A percentile compares a stretch with the other conserved stretches of the same genome.
These are phyloP conservation scores for Ctenicera cuprea DNA, from an alignment of 2,888 invertebrate species.

Conservation along the genomic window DNA sequence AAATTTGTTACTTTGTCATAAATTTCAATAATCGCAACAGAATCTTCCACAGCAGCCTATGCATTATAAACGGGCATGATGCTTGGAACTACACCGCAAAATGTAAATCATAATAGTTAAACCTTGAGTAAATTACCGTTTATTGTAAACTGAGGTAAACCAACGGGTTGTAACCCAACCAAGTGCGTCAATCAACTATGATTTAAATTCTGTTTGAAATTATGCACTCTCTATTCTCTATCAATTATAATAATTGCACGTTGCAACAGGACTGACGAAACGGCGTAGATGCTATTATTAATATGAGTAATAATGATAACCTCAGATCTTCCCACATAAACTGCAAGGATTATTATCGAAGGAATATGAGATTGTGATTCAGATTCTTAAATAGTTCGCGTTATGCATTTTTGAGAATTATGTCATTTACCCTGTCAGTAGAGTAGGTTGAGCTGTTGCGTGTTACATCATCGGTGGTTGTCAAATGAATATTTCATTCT, in stretches of 20 bases:
- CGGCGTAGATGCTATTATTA: slow-evolving; percentile 5
- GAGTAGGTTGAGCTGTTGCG: slow-evolving; percentile 1
- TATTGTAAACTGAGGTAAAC: neutral
- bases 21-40: too few relatives aligned
- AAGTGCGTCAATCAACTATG: slow-evolving; percentile 8
- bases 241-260: slow-evolving; percentile 19
- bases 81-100: neutral
- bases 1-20: too few relatives aligned
- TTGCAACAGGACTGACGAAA: slow-evolving; percentile 8
- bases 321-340: slow-evolving; percentile 15
- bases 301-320: slow-evolving; percentile 7
- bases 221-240: neutral
- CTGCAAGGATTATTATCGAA: neutral
- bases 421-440: slow-evolving; percentile 12
- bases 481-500: slow-evolving; percentile 9
- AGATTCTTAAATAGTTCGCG: neutral
- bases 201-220: slow-evolving; percentile 21
- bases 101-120: slow-evolving; percentile 14
- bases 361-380: too few relatives aligned
- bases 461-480: slow-evolving; percentile 12
- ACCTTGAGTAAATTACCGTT: slow-evolving; percentile 4
- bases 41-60: too few relatives aligned
- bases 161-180: neutral
- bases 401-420: neutral
- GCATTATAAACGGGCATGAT: neutral